These are phyloP conservation scores for Halichondria panicea DNA, from an alignment of 37 sponge, comb jelly and placozoan species.

Conservation along the genomic window DNA sequence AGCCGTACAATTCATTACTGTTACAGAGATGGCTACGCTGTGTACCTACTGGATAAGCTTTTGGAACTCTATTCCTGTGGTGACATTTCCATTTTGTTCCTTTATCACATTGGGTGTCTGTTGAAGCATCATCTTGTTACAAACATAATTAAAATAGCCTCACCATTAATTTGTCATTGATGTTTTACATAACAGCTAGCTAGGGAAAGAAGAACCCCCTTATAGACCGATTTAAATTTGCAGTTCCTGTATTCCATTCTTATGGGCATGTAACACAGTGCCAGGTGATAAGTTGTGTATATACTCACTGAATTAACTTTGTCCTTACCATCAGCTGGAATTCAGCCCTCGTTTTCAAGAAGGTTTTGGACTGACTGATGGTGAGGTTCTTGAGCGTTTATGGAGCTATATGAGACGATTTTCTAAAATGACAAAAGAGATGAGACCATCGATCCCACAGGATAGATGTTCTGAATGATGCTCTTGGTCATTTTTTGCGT, in stretches of 20 bases:
- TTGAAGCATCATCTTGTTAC: neutral
- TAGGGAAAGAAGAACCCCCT: neutral
- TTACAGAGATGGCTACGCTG: neutral
- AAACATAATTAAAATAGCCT: neutral
- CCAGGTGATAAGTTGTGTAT: neutral
- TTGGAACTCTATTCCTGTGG: too few relatives aligned
- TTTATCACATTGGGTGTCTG: neutral
- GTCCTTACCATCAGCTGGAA: neutral
- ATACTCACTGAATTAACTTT: neutral
- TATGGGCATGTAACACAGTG: constrained; percentile 15
- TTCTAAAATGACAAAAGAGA: constrained; percentile 18
- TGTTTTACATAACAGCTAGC: too few relatives aligned
- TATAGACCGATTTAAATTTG: neutral
- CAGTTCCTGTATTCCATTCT: constrained; percentile 7
- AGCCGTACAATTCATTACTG: too few relatives aligned
- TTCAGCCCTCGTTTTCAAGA: neutral
- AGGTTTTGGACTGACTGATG: constrained; percentile 8
- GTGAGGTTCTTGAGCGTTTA: constrained; percentile 11
- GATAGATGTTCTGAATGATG: constrained; percentile 10
- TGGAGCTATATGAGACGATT: constrained; percentile 17
- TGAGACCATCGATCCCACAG: constrained; percentile 11
- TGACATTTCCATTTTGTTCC: neutral
- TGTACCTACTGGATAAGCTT: neutral
- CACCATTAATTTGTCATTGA: neutral
- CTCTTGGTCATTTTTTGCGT: constrained; percentile 9